Percentiles rank a stretch among this genome's conserved stretches.
Evolutionary conservation across 2,113 vertebrate species (phyloP).

Genomic region (Terrapene triunguis): DNA sequence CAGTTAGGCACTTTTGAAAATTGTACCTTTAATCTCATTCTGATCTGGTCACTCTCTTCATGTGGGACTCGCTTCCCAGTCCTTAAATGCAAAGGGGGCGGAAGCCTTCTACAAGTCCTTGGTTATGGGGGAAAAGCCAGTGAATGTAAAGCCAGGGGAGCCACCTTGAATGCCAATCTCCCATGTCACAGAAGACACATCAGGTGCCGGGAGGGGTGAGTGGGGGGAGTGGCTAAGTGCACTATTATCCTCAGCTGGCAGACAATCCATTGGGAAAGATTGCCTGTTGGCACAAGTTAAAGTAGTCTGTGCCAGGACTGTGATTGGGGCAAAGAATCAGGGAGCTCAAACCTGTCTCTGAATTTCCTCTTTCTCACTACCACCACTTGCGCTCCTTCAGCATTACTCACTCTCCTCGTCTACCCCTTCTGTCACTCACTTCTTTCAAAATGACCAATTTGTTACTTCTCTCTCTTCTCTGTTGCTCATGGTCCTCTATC

Average conservation of each 20-base stretch:
- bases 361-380: neutral
- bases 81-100: neutral
- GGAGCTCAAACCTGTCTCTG: neutral
- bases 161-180: neutral
- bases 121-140: neutral
- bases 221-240: neutral
- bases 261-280: neutral
- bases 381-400: neutral
- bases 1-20: neutral
- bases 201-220: neutral
- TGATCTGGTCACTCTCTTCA: neutral
- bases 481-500: neutral
- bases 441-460: neutral
- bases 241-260: neutral
- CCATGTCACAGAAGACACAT: neutral
- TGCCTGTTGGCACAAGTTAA: neutral
- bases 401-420: neutral
- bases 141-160: neutral
- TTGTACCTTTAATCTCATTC: neutral
- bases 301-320: neutral
- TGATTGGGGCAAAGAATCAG: neutral
- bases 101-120: neutral
- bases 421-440: neutral
- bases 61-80: neutral
- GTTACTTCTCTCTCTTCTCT: neutral